Conservation (phyloP, 2,113 vertebrate species). For the Pomatorhinus ruficollis region DNA sequence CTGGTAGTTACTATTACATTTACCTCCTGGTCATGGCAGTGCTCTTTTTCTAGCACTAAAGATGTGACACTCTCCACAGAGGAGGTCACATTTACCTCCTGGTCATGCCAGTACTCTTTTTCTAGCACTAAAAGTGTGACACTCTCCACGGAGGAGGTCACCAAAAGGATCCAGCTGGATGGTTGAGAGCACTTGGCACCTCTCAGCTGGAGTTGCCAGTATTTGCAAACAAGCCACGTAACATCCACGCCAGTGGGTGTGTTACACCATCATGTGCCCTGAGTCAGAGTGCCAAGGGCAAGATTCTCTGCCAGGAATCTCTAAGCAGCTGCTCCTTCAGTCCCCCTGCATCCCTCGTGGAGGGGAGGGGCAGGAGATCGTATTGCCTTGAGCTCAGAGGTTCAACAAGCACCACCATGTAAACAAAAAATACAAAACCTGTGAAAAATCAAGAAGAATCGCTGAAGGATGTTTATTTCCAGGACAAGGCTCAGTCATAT, state of each 20-base stretch:
- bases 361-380: background rate
- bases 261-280: background rate
- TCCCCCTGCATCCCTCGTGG: background rate
- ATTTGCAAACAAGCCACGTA: constrained; percentile 18
- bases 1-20: background rate
- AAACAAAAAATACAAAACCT: background rate
- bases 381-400: background rate
- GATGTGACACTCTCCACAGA: background rate
- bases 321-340: background rate
- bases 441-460: background rate
- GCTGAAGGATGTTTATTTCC: background rate
- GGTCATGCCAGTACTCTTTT: background rate
- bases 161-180: background rate
- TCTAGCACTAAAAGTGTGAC: background rate
- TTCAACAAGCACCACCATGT: background rate
- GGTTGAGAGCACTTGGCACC: background rate
- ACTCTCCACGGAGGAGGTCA: background rate
- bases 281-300: constrained; percentile 5
- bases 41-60: background rate
- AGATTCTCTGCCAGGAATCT: background rate
- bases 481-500: background rate
- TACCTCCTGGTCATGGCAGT: background rate
- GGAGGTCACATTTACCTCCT: background rate
- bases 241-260: background rate
- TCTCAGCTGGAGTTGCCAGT: background rate